Conservation (phyloP, 1,140 invertebrate genomes). For the Rhizoglyphus robini region DNA sequence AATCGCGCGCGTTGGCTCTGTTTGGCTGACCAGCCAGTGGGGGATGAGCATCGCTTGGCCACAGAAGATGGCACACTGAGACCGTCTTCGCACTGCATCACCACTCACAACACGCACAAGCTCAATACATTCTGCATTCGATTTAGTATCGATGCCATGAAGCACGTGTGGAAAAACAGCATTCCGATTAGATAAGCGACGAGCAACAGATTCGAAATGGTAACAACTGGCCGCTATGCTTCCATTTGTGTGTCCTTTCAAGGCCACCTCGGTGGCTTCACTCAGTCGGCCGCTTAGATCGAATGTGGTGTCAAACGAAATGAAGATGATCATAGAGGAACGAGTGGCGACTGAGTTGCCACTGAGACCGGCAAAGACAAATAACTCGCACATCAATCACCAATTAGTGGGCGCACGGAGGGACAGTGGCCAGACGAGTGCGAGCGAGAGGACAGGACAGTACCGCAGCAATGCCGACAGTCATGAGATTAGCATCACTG, state of each 20-base stretch:
- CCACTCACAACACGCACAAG: background rate
- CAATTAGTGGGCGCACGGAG: background rate
- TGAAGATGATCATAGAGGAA: no score
- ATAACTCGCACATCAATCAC: background rate
- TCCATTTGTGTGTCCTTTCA: conserved; percentile 2
- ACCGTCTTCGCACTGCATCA: background rate
- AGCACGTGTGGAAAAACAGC: conserved; percentile 12
- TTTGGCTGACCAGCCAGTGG: background rate
- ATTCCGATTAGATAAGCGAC: conserved; percentile 13
- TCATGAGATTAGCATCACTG: no score
- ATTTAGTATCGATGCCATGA: background rate
- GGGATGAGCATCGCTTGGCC: background rate
- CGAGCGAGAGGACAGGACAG: background rate
- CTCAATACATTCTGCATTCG: background rate
- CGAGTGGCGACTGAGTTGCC: no score
- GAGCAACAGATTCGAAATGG: background rate
- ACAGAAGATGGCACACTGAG: background rate
- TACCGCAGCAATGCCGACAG: no score
- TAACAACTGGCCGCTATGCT: conserved; percentile 8
- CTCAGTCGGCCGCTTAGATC: no score
- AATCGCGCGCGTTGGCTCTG: background rate
- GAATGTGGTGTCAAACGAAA: no score
- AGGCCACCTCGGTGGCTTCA: background rate
- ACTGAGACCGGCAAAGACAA: background rate
- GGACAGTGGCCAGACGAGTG: no score